Conservation (phyloP, 2,113 vertebrate genomes). For the Protobothrops mucrosquamatus region DNA sequence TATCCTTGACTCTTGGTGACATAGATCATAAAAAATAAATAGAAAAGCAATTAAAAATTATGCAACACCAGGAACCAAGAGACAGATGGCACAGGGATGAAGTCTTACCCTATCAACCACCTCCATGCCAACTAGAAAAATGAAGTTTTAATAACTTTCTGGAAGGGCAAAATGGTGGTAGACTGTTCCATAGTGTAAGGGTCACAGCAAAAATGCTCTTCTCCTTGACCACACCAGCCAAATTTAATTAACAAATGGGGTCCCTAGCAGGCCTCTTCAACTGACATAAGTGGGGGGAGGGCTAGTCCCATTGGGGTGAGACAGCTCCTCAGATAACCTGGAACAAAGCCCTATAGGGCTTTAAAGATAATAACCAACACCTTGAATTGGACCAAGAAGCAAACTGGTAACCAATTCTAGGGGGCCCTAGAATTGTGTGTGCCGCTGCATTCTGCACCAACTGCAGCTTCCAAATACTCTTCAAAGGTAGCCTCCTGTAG, state of each 20-base stretch:
- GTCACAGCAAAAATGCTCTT: neutral
- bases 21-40: neutral
- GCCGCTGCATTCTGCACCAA: neutral
- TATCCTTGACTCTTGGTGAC: neutral
- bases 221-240: neutral
- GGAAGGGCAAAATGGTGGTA: neutral
- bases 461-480: neutral
- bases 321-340: neutral
- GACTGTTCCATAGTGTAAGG: neutral
- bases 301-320: neutral
- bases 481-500: neutral
- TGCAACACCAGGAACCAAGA: neutral
- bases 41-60: neutral
- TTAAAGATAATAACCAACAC: neutral
- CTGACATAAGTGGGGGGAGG: neutral
- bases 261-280: neutral
- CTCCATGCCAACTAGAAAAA: neutral
- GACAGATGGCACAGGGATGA: neutral
- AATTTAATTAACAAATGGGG: neutral
- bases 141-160: neutral
- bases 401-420: neutral
- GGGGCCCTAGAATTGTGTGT: neutral
- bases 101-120: neutral
- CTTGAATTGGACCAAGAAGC: neutral
- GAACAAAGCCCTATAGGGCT: neutral